Evolutionary conservation across 2,113 vertebrate species (phyloP).

Genomic region (Poeciliopsis retropinna): DNA sequence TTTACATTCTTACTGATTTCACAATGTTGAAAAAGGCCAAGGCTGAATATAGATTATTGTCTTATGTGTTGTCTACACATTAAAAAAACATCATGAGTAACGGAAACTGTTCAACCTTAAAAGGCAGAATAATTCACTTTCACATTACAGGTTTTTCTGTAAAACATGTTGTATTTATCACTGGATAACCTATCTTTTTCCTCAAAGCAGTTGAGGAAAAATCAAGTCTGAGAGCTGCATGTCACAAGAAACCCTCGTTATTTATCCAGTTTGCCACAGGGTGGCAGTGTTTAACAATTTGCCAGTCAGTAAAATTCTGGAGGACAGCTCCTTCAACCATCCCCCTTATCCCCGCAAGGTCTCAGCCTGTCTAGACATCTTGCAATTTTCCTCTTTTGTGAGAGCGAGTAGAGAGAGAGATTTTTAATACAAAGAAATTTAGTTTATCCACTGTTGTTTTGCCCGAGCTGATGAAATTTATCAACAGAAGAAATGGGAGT

Average conservation of each 20-base stretch:
- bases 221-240: background rate
- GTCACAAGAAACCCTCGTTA: background rate
- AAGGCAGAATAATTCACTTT: background rate
- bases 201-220: no score
- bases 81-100: background rate
- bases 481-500: constrained; percentile 54
- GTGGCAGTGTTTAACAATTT: constrained; percentile 54
- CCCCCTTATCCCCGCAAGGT: constrained; percentile 44
- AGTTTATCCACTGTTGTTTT: constrained; percentile 27
- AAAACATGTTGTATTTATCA: background rate
- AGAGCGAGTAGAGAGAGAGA: background rate
- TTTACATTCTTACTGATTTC: background rate
- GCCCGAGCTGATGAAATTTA: constrained; percentile 51
- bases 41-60: background rate
- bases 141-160: background rate
- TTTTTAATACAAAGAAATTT: constrained; percentile 19
- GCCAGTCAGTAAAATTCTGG: background rate
- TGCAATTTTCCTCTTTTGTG: constrained; percentile 43
- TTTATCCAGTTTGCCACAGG: constrained; percentile 31
- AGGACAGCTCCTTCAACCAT: constrained; percentile 32
- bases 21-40: background rate
- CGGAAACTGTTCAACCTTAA: background rate
- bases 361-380: constrained; percentile 54
- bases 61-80: background rate
- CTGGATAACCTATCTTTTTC: background rate